phyloP scores from a whole-genome alignment of 2,797 vertebrate genomes.

The Spinus olivaceus region DNA sequence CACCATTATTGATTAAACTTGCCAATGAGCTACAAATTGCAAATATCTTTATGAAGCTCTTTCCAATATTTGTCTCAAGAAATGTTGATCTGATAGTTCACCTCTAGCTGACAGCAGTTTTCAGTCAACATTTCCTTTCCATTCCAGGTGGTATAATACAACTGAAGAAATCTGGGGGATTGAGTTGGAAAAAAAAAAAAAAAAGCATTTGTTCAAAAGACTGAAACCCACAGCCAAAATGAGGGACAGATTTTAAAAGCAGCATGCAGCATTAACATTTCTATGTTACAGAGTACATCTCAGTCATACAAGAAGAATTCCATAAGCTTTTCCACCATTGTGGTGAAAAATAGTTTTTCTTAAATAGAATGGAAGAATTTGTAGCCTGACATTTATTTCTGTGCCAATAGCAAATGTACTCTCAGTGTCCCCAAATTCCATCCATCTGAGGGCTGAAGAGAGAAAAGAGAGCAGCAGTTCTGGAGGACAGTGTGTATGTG shows the following conservation, averaged over 20 bases:
- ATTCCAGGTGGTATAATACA: neutral
- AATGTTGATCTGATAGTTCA: neutral
- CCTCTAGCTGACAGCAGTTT: neutral
- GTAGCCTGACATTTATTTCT: neutral
- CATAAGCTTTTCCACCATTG: neutral
- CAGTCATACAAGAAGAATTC: neutral
- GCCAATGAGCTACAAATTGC: neutral
- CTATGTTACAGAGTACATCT: neutral
- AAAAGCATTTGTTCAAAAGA: slow-evolving; percentile 2
- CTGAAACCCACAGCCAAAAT: neutral
- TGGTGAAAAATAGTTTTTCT: neutral
- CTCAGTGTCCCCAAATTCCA: neutral
- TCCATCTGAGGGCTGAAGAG: neutral
- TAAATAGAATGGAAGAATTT: neutral
- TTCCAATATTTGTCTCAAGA: neutral
- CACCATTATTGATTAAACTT: neutral
- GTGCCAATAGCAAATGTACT: neutral
- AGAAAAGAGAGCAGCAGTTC: neutral
- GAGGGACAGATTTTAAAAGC: neutral
- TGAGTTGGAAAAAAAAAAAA: neutral
- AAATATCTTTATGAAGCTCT: neutral
- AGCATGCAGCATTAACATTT: neutral
- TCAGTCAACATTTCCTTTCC: neutral
- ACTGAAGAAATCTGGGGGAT: neutral
- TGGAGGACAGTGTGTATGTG: neutral